Evolutionary conservation across 53 echinoderm and acorn worm species (phyloP).

Genomic region (Paracentrotus lividus): DNA sequence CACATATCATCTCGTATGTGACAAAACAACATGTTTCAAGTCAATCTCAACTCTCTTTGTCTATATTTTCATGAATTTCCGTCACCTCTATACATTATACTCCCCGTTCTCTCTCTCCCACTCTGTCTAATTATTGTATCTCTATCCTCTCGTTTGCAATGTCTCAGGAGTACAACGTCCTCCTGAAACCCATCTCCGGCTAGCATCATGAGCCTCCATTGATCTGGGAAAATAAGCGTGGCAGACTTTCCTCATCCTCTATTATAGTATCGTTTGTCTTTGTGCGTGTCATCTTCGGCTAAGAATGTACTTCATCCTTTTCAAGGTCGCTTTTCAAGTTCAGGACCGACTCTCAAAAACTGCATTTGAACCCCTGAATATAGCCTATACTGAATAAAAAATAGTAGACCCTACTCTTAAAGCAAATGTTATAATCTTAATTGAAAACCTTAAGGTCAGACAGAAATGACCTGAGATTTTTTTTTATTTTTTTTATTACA

Average conservation of each 20-base stretch:
- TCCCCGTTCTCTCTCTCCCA: background rate
- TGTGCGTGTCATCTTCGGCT: background rate
- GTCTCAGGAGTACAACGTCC: background rate
- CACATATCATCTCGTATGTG: no score
- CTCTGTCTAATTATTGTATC: background rate
- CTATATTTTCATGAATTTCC: no score
- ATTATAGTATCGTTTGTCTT: background rate
- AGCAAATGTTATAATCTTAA: no score
- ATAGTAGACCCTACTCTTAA: no score
- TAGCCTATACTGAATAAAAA: no score
- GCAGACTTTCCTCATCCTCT: background rate
- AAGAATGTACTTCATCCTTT: background rate
- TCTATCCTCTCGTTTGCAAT: background rate
- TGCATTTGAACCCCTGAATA: no score
- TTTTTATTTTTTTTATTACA: no score
- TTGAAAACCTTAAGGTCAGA: no score
- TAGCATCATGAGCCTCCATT: background rate
- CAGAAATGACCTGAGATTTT: no score
- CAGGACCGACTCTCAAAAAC: background rate
- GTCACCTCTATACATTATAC: no score
- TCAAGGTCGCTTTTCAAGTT: background rate
- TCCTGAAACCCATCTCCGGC: background rate
- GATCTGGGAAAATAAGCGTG: slow-evolving; percentile 33
- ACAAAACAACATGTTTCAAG: no score
- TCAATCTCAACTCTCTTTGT: no score